Evolutionary conservation across 1,140 invertebrate species (phyloP).

Genomic region (Helicoverpa armigera): DNA sequence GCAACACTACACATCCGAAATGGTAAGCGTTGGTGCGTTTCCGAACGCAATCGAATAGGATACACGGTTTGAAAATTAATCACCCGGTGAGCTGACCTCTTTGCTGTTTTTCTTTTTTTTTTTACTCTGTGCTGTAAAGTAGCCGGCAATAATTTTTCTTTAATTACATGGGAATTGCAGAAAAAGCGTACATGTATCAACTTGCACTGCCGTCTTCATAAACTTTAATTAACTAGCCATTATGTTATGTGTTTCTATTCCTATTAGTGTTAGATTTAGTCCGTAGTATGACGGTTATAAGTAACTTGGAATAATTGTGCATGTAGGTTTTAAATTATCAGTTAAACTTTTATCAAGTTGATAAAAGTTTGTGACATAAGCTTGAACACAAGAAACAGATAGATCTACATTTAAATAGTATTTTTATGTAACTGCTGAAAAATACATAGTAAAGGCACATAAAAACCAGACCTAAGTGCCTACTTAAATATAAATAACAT

Average conservation of each 20-base stretch:
- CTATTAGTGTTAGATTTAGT: too few relatives aligned
- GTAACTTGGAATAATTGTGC: too few relatives aligned
- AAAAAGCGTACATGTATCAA: not conserved
- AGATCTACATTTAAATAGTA: too few relatives aligned
- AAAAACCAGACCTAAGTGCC: too few relatives aligned
- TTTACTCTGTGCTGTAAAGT: not conserved
- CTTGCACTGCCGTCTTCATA: not conserved
- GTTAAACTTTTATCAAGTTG: too few relatives aligned
- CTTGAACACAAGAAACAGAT: too few relatives aligned
- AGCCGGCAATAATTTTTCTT: constrained; percentile 11
- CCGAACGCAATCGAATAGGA: constrained; percentile 59
- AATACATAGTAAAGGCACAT: too few relatives aligned
- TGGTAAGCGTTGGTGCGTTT: constrained; percentile 71
- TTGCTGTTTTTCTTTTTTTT: constrained; percentile 16
- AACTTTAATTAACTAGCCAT: not conserved
- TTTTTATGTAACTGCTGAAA: too few relatives aligned
- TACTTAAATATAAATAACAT: too few relatives aligned
- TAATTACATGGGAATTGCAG: constrained; percentile 14
- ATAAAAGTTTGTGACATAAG: too few relatives aligned
- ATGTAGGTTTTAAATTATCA: too few relatives aligned
- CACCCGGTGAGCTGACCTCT: constrained; percentile 44
- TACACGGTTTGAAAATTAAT: constrained; percentile 48
- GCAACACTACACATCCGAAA: constrained; percentile 73
- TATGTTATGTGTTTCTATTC: not conserved
- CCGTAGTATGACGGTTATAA: too few relatives aligned